phyloP scores from a whole-genome alignment of 2,888 invertebrate species.

The Odontomyia ornata region DNA sequence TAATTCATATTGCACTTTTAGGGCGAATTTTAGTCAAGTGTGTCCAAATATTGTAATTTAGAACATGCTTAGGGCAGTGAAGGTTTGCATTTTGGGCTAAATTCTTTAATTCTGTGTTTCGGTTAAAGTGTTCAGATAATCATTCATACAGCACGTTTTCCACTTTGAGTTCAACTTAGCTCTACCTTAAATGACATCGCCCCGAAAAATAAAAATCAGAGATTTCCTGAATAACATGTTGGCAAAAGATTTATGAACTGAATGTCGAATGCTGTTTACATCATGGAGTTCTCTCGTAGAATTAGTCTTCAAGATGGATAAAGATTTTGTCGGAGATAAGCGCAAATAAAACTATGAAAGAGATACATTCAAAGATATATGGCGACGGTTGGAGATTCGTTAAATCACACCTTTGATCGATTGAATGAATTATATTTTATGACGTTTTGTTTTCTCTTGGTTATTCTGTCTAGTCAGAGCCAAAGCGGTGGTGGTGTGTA shows the following conservation, averaged over 20 bases:
- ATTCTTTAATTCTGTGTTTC: not conserved
- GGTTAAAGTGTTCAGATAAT: not conserved
- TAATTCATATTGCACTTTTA: constrained; percentile 17
- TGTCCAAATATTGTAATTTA: no score
- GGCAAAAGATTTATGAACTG: constrained; percentile 47
- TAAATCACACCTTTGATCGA: constrained; percentile 51
- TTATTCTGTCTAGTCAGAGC: not conserved
- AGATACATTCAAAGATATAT: not conserved
- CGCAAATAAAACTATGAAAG: constrained; percentile 22
- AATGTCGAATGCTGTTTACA: constrained; percentile 45
- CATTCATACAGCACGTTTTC: not conserved
- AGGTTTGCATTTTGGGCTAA: constrained; percentile 9
- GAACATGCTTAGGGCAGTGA: constrained; percentile 13
- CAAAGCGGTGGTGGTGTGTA: not conserved
- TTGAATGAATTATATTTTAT: constrained; percentile 45
- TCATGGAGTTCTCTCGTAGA: constrained; percentile 27
- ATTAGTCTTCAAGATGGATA: constrained; percentile 21
- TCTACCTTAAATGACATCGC: not conserved
- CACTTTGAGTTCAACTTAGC: not conserved
- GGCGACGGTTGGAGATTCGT: constrained; percentile 41
- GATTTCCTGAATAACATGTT: constrained; percentile 50
- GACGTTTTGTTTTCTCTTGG: not conserved
- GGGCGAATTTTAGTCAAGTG: constrained; percentile 23
- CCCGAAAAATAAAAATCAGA: constrained; percentile 48
- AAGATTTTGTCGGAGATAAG: constrained; percentile 35